Percentiles rank a stretch among this genome's conserved stretches.
Evolutionary conservation across 2,888 invertebrate species (phyloP).

Genomic region (Caenorhabditis angaria): DNA sequence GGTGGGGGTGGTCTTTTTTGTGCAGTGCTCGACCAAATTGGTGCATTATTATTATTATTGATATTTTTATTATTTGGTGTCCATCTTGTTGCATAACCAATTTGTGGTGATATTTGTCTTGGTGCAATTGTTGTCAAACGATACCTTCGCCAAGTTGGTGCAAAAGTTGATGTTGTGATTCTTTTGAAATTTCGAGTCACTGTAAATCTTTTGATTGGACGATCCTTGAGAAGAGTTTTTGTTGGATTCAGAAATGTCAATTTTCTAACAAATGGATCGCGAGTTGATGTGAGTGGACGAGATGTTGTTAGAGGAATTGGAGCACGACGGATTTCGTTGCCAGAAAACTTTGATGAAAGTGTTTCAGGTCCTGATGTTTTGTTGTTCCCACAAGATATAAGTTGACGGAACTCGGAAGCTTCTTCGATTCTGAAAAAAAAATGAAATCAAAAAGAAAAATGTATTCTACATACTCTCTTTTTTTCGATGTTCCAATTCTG

Average conservation of each 20-base stretch:
- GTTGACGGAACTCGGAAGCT: slow-evolving; percentile 35
- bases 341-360: slow-evolving; percentile 25
- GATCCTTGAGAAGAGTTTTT: slow-evolving; percentile 19
- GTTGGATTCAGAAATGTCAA: slow-evolving; percentile 36
- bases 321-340: slow-evolving; percentile 35
- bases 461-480: slow-evolving; percentile 12
- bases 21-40: background rate
- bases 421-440: slow-evolving; percentile 29
- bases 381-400: slow-evolving; percentile 34
- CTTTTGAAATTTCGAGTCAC: slow-evolving; percentile 31
- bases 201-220: slow-evolving; percentile 11
- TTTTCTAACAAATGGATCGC: slow-evolving; percentile 32
- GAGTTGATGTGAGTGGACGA: slow-evolving; percentile 32
- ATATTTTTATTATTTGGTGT: background rate
- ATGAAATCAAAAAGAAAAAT: background rate
- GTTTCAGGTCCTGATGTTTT: slow-evolving; percentile 9
- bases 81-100: background rate
- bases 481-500: slow-evolving; percentile 42
- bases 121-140: slow-evolving; percentile 9
- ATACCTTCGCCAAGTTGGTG: background rate
- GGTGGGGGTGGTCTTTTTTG: background rate
- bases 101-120: background rate
- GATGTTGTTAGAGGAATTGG: slow-evolving; percentile 18
- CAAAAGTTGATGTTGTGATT: slow-evolving; percentile 16
- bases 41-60: background rate